Evolutionary conservation across 1,140 invertebrate species (phyloP), one percentile per base, ranked within the genome.

Genomic region (Sarcophaga bullata): DNA sequence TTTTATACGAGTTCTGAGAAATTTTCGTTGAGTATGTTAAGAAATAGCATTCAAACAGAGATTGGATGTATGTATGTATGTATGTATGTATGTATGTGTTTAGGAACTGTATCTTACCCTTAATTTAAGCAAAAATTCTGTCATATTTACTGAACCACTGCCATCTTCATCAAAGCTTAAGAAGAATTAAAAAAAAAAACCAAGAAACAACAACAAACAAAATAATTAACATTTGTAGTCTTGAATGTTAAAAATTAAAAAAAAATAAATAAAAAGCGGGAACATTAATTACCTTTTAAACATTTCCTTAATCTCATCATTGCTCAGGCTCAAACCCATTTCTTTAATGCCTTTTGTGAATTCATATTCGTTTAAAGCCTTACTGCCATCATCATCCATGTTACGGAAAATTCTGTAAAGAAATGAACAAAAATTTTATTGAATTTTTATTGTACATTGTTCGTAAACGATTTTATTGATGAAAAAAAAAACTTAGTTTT

Each of bases 351-450:
- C 97, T 52, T 90, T 93, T 3, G 91, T 90, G 86, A 99, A 98
- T 91, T 99, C 97, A 81, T 96, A 95, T 50, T 94, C 91, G 85
- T 94, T 96, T 46, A 99, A 90, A 58, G 94, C 92, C 87, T 95
- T 96, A 90, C 94, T 97, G 25, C 95, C 95, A 90, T 99, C 97
- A 84, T 98, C 96, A 89, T 99, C 97, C 95, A 99, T 97, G 76
- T 95, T 92, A 80, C 96, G 94, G 89, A 99, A 99, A 84, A 95
- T 91, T 90, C 97, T 97, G 19, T 49, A 37, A 37, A 37, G 4
- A 37, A 37, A 37, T 37, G 1, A 37, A 37, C 25, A 37, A 37
- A 37, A 37, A 37, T 37, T 37, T 37, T 37, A 37, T 2, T 37
- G 4, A 37, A 2, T 37, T 37, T 37, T 37, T 4, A 37, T 4